These are phyloP conservation scores for Lerista edwardsae DNA, from an alignment of 2,797 vertebrate species.

Conservation along the genomic window DNA sequence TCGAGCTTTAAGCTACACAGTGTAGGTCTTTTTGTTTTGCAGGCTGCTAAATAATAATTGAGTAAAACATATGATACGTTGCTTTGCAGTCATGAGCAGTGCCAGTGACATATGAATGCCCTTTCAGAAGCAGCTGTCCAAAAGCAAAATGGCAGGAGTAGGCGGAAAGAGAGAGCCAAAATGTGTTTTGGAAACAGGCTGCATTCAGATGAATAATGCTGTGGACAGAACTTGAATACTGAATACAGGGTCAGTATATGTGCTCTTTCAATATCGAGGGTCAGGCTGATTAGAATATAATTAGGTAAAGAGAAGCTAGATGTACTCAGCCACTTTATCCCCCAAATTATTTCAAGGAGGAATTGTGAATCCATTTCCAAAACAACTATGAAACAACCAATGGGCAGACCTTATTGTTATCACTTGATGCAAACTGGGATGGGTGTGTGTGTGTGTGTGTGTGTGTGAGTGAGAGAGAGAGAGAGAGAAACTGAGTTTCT, in stretches of 20 bases:
- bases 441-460: too few relatives aligned
- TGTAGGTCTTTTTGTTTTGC: background rate
- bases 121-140: background rate
- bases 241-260: background rate
- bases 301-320: too few relatives aligned
- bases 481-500: too few relatives aligned
- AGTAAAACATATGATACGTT: background rate
- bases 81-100: constrained; percentile 2
- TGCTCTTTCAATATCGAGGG: background rate
- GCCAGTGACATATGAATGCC: background rate
- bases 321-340: too few relatives aligned
- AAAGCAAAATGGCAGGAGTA: background rate
- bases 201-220: background rate
- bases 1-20: background rate
- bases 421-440: too few relatives aligned
- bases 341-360: too few relatives aligned
- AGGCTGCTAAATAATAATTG: background rate
- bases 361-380: too few relatives aligned
- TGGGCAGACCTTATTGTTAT: too few relatives aligned
- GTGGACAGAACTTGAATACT: background rate
- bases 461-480: too few relatives aligned
- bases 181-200: background rate
- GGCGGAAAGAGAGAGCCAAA: background rate
- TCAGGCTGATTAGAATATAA: background rate
- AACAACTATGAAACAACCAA: too few relatives aligned